Evolutionary conservation across 2,113 vertebrate species (phyloP), one percentile per base, ranked within the genome.

Genomic region (Meriones unguiculatus): DNA sequence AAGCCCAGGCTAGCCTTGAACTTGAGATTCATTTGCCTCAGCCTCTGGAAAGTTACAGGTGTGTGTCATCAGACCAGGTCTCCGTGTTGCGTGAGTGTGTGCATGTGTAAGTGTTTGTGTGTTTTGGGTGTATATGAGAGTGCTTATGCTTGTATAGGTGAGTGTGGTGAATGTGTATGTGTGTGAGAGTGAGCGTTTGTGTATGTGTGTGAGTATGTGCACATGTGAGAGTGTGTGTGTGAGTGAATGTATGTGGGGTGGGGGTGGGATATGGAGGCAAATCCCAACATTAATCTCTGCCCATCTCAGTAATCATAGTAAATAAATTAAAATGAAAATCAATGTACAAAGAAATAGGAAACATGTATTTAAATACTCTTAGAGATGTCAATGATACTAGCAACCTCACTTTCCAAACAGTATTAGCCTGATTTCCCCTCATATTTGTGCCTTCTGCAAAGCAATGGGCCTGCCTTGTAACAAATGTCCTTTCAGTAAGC

Each of bases 311-410:
- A 82, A 70, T 93, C 25, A 30, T 77, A 77, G 62, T 77, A 18
- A 77, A 89, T 89, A 72, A 82, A 80, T 38, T 20, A 89, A 15
- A 95, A 76, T 52, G 28, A 22, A 77, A 91, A 72, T 92, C 35
- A 89, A 54, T 59, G 28, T 54, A 72, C 25, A 91, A 91, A 73
- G 73, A 25, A 28, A 24, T 17, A 86, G 25, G 28, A 32, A 25
- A 86, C 50, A 88, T 62, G 8, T 17, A 24, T 62, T 91, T 46
- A 5, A 41, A 22, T 35, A 75, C 38, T 38, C 50, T 57, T 35
- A 22, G 41, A 91, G n/a, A n/a, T 72, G 76, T 57, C 35, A 3
- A 5, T 18, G 82, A 67, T 35, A 62, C 12, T 22, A 50, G 20
- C 24, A 46, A 73, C 11, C 20, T 77, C 32, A 22, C 57, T 89